phyloP scores from a whole-genome alignment of 2,888 invertebrate genomes.

The Disparrhopalites patrizii region DNA sequence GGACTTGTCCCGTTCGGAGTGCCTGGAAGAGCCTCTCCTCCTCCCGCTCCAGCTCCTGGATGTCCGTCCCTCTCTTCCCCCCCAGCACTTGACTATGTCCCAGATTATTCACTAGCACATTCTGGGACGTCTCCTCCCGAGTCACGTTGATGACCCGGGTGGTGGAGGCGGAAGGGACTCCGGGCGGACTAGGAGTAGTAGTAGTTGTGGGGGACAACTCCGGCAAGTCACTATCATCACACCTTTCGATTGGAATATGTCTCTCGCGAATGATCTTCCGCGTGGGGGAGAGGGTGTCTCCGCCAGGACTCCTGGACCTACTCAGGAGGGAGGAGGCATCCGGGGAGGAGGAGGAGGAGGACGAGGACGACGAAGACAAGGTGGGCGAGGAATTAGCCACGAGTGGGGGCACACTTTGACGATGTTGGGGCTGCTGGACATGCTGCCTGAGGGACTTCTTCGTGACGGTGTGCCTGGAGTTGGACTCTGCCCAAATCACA shows the following conservation, averaged over 20 bases:
- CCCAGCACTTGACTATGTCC: background rate
- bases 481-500: conserved; percentile 44
- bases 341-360: no score
- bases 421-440: conserved; percentile 16
- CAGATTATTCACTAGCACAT: conserved; percentile 11
- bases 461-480: conserved; percentile 35
- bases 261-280: conserved; percentile 18
- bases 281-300: background rate
- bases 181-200: background rate
- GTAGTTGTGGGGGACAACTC: background rate
- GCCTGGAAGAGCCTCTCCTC: conserved; percentile 75
- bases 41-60: conserved; percentile 66
- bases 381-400: background rate
- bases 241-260: conserved; percentile 30
- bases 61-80: background rate
- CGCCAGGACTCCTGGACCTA: background rate
- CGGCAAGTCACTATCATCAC: conserved; percentile 7
- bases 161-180: background rate
- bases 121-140: conserved; percentile 18
- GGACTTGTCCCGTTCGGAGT: conserved; percentile 66
- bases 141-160: conserved; percentile 20
- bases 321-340: background rate
- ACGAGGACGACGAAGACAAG: no score
- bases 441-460: conserved; percentile 35
- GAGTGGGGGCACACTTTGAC: no score